Conservation (phyloP, 2,888 invertebrate species). For the Trichacis sp. region DNA sequence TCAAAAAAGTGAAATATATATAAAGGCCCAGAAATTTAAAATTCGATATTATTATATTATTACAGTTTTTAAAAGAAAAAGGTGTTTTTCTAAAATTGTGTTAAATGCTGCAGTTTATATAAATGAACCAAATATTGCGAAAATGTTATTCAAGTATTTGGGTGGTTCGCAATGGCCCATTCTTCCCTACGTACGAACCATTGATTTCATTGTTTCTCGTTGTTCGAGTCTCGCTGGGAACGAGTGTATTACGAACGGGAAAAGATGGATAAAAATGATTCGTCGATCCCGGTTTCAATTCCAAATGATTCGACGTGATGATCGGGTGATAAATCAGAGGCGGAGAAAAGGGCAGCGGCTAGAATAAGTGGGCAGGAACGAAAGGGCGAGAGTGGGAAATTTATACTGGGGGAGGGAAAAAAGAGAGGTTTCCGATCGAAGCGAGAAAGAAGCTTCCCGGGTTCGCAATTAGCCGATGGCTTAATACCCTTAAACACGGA, state of each 20-base stretch:
- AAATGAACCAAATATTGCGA: no score
- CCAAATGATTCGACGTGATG: constrained; percentile 4
- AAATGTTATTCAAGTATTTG: not conserved
- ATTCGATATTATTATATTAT: no score
- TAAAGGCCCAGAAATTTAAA: no score
- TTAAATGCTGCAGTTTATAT: no score
- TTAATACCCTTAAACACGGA: constrained; percentile 53
- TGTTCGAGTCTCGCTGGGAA: no score
- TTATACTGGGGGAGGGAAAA: not conserved
- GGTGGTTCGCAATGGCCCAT: not conserved
- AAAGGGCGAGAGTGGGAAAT: constrained; percentile 7
- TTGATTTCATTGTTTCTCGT: not conserved
- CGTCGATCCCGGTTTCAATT: not conserved
- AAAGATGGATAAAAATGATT: constrained; percentile 2
- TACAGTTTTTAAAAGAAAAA: no score
- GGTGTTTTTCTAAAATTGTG: no score
- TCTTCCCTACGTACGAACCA: not conserved
- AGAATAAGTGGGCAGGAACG: constrained; percentile 11
- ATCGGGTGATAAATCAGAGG: constrained; percentile 26
- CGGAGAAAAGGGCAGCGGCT: constrained; percentile 40
- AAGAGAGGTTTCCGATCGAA: not conserved
- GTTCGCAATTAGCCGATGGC: constrained; percentile 56
- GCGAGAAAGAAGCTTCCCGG: constrained; percentile 25
- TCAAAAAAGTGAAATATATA: no score
- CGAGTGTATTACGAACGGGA: not conserved